Evolutionary conservation across 1,140 invertebrate genomes (phyloP), one percentile per base, ranked within the genome.

Genomic region (Heliothis virescens): DNA sequence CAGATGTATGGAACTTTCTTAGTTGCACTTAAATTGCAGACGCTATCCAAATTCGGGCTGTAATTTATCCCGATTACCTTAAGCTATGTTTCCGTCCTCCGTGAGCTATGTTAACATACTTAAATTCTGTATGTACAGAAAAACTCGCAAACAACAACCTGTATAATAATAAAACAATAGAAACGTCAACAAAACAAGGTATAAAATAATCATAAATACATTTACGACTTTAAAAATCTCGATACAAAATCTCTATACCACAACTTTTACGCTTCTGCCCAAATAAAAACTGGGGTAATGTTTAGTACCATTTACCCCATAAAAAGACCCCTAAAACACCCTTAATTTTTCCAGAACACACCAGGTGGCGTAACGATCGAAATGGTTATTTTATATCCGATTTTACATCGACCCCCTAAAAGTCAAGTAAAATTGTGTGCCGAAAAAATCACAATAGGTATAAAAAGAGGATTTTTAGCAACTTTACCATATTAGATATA

Each of bases 401-500:
- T 71, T 72, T 34, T 12, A 10, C 18, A 69, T 69, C 5, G n/a
- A 16, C 29, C 34, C 16, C 53, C 16, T 21, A 13, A 26, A 18
- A 34, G 1, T 9, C 7, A 29, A 63, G 29, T 48, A 69, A 69
- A 71, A 71, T 53, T 15, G 52, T 26, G 29, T 47, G 16, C 13
- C 18, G 53, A 76, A 76, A 76, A 76, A 76, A 62, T 34, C 18
- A 53, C 59, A 76, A 76, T 60, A 21, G 34, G 53, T 76, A 65
- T 76, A 76, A 76, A 63, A 65, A 16, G 65, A 5, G 12, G 52
- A 65, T 76, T 76, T 74, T 76, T 48, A 65, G 18, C 60, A 29
- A 76, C 59, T 76, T 63, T 63, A 63, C 18, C 74, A 76, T 76
- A 76, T 76, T 76, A 76, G 15, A 76, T 34, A 65, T 65, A 76